Conservation (phyloP, 2,113 vertebrate genomes). For the Rutilus rutilus region DNA sequence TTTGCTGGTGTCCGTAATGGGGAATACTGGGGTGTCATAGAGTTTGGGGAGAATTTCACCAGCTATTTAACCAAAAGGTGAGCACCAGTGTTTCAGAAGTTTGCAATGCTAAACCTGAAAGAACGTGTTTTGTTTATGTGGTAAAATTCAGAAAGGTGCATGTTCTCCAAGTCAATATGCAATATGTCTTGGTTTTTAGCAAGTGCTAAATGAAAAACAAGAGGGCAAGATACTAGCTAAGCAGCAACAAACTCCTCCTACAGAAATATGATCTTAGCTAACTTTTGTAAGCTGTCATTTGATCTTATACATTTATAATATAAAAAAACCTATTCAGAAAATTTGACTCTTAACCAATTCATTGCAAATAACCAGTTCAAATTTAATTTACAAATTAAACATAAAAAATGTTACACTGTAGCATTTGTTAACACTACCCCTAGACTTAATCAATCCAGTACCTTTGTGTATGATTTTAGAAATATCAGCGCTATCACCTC, state of each 20-base stretch:
- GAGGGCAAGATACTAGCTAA: too few species aligned
- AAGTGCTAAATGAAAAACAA: not conserved
- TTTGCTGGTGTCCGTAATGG: constrained; percentile 74
- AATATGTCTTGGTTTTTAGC: not conserved
- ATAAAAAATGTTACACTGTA: too few species aligned
- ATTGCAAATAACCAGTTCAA: not conserved
- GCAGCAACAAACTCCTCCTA: too few species aligned
- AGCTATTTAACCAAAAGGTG: constrained; percentile 77
- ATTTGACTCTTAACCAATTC: not conserved
- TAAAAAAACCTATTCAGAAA: not conserved
- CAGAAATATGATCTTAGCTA: too few species aligned
- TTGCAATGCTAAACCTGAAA: not conserved
- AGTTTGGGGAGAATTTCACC: constrained; percentile 79
- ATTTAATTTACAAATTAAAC: too few species aligned
- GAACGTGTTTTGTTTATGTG: not conserved
- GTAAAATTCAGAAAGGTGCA: not conserved
- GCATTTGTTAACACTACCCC: too few species aligned
- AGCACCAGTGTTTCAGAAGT: constrained; percentile 18
- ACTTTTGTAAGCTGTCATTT: not conserved
- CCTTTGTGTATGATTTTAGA: too few species aligned
- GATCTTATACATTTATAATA: not conserved
- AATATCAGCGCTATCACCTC: too few species aligned
- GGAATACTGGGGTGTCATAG: constrained; percentile 78
- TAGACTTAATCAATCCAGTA: too few species aligned
- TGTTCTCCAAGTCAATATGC: not conserved